Conservation (phyloP, 1,140 invertebrate species). For the Propsilocerus akamusi region DNA sequence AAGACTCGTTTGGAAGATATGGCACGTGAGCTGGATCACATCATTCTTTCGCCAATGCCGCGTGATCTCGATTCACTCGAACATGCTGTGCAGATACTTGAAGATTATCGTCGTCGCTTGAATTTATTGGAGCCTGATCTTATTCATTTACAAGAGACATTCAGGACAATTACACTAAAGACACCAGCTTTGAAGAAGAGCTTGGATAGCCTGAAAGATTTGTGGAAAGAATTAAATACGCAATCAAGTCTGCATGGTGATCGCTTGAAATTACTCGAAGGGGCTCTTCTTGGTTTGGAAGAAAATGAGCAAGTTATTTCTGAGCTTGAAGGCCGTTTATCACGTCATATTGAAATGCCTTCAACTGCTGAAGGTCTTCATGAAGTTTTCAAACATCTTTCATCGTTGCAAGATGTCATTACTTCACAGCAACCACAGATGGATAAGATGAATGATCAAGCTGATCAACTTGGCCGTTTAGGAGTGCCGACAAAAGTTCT, state of each 20-base stretch:
- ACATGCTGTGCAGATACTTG: slow-evolving; percentile 72
- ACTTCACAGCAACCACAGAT: slow-evolving; percentile 69
- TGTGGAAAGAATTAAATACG: slow-evolving; percentile 57
- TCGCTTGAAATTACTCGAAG: slow-evolving; percentile 73
- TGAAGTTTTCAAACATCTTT: slow-evolving; percentile 28
- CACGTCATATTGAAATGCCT: slow-evolving; percentile 64
- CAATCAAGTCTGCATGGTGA: slow-evolving; percentile 23
- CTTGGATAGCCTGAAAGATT: slow-evolving; percentile 66
- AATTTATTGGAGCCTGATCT: slow-evolving; percentile 57
- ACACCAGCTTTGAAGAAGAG: slow-evolving; percentile 79
- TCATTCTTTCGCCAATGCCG: slow-evolving; percentile 61
- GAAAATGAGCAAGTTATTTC: slow-evolving; percentile 75
- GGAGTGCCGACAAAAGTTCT: slow-evolving; percentile 42
- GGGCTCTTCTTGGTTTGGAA: slow-evolving; percentile 71
- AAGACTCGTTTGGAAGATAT: slow-evolving; percentile 67
- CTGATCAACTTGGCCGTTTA: slow-evolving; percentile 64
- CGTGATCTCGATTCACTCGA: slow-evolving; percentile 71
- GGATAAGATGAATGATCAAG: slow-evolving; percentile 79
- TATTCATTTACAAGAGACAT: slow-evolving; percentile 63
- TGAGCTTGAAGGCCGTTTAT: slow-evolving; percentile 80
- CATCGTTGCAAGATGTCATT: slow-evolving; percentile 54
- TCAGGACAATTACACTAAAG: slow-evolving; percentile 63
- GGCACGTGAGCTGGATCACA: slow-evolving; percentile 61
- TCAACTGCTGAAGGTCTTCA: slow-evolving; percentile 59
- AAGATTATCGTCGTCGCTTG: slow-evolving; percentile 63